Base-by-base conservation (phyloP, 92 coral and sea anemone genomes). In the Epizoanthus ramosus region DNA sequence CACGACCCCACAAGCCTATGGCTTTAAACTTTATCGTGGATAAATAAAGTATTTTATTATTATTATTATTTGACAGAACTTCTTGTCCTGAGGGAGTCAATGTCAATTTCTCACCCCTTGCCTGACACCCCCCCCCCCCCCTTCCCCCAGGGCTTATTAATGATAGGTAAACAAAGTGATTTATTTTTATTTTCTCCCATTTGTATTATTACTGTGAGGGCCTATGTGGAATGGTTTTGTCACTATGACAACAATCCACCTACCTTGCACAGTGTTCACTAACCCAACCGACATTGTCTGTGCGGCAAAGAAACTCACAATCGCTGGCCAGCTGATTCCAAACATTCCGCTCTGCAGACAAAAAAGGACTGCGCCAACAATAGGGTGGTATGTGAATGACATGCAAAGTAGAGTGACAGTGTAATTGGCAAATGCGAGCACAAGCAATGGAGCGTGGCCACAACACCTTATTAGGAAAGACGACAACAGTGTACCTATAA, bases 211-310 rank as follows among this genome's bases (percentile, higher is more conserved):
- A 28, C 31, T 28, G 31, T 28, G 31, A 28, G 2, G 31, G 31
- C 31, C 31, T 28, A 16, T 9, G 1, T 2, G 54, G 54, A 50
- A 50, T 50, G 16, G 54, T 50, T 50, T 9, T 9, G 15, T 10
- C 54, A 37, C 43, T 37, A 28, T 28, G 43, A 37, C 5, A 37
- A 6, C 43, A 37, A 37, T 6, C 43, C 56, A 60, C 54, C 12
- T 81, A 87, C 90, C 90, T 87, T 87, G 90, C 7, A 87, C 73
- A 72, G 80, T 87, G 18, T 66, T 87, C 14, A 61, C 59, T 6
- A 85, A 71, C 41, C 90, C 90, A 2, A 70, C 77, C 5, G 12
- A 12, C 17, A 85, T 60, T 10, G 89, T 82, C 64, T 79, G 86
- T 24, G 43, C 37, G 19, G 79, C 85, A 37, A 87, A 79, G 64